These are phyloP conservation scores for Leptinotarsa defecta DNA, from an alignment of 1,140 invertebrate species.

Conservation along the genomic window DNA sequence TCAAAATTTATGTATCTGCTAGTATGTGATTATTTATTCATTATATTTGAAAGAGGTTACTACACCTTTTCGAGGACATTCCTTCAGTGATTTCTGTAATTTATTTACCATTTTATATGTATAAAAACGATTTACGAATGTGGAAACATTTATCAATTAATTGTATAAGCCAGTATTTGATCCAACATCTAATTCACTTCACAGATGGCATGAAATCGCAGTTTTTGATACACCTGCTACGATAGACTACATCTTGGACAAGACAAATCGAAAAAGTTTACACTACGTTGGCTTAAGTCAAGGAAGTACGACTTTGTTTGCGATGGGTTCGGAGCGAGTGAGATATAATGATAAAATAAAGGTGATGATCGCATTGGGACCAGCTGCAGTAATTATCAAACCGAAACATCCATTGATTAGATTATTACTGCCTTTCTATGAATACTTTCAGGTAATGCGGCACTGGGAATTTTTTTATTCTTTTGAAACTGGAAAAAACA, in stretches of 20 bases:
- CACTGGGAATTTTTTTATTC: too few relatives aligned
- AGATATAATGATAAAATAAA: constrained; percentile 70
- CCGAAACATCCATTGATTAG: constrained; percentile 34
- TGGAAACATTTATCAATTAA: too few relatives aligned
- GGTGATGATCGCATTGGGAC: constrained; percentile 69
- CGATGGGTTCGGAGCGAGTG: constrained; percentile 60
- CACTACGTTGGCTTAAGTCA: constrained; percentile 62
- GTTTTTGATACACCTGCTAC: constrained; percentile 71
- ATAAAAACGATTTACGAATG: too few relatives aligned
- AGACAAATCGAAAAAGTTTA: constrained; percentile 60
- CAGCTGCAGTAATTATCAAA: constrained; percentile 66
- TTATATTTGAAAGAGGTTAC: too few relatives aligned
- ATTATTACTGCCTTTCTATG: constrained; percentile 26
- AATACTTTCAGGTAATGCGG: constrained; percentile 23
- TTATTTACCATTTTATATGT: too few relatives aligned
- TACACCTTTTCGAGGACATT: too few relatives aligned
- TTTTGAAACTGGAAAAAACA: too few relatives aligned
- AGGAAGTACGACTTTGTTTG: constrained; percentile 63
- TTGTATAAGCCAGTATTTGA: too few relatives aligned
- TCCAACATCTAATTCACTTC: neutral
- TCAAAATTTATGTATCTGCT: too few relatives aligned
- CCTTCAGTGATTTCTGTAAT: too few relatives aligned
- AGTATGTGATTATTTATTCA: too few relatives aligned
- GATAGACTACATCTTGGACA: constrained; percentile 67
- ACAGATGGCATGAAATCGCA: constrained; percentile 75